Conservation (phyloP, 2,797 vertebrate genomes). For the Sebastiscus albofasciatus region DNA sequence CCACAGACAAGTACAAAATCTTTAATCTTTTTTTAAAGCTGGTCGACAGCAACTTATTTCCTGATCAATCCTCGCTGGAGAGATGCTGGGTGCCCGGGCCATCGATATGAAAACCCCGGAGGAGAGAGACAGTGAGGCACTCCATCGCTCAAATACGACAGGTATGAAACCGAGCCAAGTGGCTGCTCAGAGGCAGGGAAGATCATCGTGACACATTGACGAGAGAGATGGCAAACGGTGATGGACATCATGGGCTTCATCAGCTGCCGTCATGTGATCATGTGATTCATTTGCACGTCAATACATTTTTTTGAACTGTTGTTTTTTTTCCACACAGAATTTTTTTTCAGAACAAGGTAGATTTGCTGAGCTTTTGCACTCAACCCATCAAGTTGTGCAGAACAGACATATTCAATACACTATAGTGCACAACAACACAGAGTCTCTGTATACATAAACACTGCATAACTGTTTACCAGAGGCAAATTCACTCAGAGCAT, state of each 20-base stretch:
- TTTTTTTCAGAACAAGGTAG: no score
- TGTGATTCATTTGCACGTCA: no score
- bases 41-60: constrained; percentile 68
- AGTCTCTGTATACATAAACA: no score
- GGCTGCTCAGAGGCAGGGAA: constrained; percentile 22
- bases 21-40: constrained; percentile 70
- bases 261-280: neutral
- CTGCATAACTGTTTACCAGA: no score
- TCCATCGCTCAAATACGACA: constrained; percentile 53
- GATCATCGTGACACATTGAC: constrained; percentile 28
- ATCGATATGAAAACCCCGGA: constrained; percentile 40
- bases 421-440: neutral
- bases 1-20: constrained; percentile 62
- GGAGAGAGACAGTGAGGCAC: constrained; percentile 28
- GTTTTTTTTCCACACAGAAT: no score
- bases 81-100: constrained; percentile 27
- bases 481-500: neutral
- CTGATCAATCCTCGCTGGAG: constrained; percentile 58
- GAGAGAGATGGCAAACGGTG: constrained; percentile 2
- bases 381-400: neutral
- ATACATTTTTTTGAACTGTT: no score
- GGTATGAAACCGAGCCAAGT: constrained; percentile 55
- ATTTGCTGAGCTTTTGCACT: neutral
- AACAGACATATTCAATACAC: neutral
- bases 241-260: constrained; percentile 46